phyloP scores from a whole-genome alignment of 2,888 invertebrate genomes.

The Nymphalis c-album region DNA sequence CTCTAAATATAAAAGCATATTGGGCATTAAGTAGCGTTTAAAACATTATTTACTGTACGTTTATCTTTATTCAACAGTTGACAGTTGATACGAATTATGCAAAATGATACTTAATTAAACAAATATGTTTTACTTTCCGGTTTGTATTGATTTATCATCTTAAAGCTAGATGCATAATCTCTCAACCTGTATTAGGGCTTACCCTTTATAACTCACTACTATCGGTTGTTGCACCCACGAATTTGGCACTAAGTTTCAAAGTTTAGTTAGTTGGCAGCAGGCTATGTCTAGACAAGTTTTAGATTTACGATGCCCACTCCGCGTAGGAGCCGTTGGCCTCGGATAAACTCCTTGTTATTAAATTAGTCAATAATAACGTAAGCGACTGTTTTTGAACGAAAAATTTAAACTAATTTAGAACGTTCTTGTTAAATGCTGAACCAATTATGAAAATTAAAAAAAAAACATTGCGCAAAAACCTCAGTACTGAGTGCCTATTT shows the following conservation, averaged over 20 bases:
- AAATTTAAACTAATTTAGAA: slow-evolving; percentile 2
- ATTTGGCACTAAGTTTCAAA: slow-evolving; percentile 53
- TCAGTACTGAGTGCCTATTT: slow-evolving; percentile 2
- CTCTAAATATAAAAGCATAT: too few species aligned
- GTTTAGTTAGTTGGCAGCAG: slow-evolving; percentile 38
- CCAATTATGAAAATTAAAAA: background rate
- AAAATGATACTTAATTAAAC: background rate
- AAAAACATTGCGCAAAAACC: background rate
- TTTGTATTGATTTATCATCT: background rate
- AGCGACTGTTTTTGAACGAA: slow-evolving; percentile 17
- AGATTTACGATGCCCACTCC: slow-evolving; percentile 69
- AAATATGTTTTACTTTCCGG: too few species aligned
- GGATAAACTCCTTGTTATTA: slow-evolving; percentile 47
- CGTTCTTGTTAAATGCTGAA: background rate
- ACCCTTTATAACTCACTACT: slow-evolving; percentile 23
- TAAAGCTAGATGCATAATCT: slow-evolving; percentile 6
- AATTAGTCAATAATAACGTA: slow-evolving; percentile 33
- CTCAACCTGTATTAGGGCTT: slow-evolving; percentile 5
- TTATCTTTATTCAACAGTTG: too few species aligned
- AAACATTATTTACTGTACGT: too few species aligned
- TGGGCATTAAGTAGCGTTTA: too few species aligned
- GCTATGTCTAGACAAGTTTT: slow-evolving; percentile 51
- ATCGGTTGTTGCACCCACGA: slow-evolving; percentile 32
- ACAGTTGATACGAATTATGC: background rate
- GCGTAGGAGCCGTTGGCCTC: slow-evolving; percentile 78